Conservation (phyloP, 53 echinoderm and acorn worm genomes). For the Echinarachnius parma region DNA sequence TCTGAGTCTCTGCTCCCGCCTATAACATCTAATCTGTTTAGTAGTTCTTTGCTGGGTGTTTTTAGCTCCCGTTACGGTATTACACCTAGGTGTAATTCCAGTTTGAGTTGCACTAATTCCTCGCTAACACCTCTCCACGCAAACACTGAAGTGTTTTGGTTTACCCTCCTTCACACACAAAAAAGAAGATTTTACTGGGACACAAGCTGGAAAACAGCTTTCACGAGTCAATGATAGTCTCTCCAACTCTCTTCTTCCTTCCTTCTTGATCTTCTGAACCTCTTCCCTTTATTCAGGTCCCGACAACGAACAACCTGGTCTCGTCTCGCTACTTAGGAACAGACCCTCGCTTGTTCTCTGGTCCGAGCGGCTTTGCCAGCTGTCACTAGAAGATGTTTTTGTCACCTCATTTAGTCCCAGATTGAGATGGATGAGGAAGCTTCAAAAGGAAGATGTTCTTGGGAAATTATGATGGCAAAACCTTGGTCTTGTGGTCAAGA, state of each 20-base stretch:
- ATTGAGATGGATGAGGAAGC: conserved; percentile 22
- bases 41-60: background rate
- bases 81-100: too few species aligned
- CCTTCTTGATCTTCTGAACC: background rate
- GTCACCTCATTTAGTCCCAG: conserved; percentile 11
- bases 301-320: background rate
- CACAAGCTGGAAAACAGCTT: conserved; percentile 35
- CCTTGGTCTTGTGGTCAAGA: background rate
- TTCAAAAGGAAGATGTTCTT: conserved; percentile 10
- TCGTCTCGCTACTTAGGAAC: background rate
- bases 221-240: conserved; percentile 44
- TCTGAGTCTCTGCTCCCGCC: background rate
- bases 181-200: too few species aligned
- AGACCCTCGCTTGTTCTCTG: background rate
- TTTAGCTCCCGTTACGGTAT: too few species aligned
- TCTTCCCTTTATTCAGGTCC: background rate
- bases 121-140: conserved; percentile 32
- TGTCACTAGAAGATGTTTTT: background rate
- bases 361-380: conserved; percentile 23
- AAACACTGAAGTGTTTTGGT: conserved; percentile 13
- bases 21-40: conserved; percentile 10
- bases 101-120: conserved; percentile 36
- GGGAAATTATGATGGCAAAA: background rate
- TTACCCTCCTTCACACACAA: conserved; percentile 7
- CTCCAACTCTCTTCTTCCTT: background rate